These are phyloP conservation scores for Decapterus maruadsi DNA, from an alignment of 2,797 vertebrate genomes.

Conservation along the genomic window DNA sequence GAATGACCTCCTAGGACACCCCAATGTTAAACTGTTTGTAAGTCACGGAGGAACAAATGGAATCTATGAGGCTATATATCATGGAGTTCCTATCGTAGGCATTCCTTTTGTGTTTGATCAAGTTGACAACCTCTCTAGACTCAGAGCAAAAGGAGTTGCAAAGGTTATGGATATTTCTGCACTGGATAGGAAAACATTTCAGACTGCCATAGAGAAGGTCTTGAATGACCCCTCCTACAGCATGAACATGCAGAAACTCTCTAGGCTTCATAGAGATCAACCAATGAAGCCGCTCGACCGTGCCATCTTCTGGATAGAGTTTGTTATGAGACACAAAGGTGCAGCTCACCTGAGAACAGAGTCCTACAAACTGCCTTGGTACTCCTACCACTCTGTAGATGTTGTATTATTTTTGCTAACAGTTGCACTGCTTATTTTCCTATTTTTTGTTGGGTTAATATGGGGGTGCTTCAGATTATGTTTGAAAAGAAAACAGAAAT, in stretches of 20 bases:
- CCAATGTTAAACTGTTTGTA: slow-evolving; percentile 70
- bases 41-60: slow-evolving; percentile 81
- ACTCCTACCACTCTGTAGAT: slow-evolving; percentile 78
- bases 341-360: slow-evolving; percentile 76
- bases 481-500: slow-evolving; percentile 60
- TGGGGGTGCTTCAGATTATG: slow-evolving; percentile 51
- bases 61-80: slow-evolving; percentile 79
- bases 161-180: slow-evolving; percentile 54
- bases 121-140: slow-evolving; percentile 76
- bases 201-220: slow-evolving; percentile 67
- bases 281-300: slow-evolving; percentile 71
- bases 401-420: slow-evolving; percentile 34
- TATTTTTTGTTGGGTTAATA: neutral
- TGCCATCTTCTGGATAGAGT: slow-evolving; percentile 87
- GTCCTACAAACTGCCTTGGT: slow-evolving; percentile 81
- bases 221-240: slow-evolving; percentile 78
- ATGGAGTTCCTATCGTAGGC: slow-evolving; percentile 68
- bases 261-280: slow-evolving; percentile 76
- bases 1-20: slow-evolving; percentile 81
- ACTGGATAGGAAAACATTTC: slow-evolving; percentile 30
- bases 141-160: slow-evolving; percentile 68
- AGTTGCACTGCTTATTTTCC: neutral
- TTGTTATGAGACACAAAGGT: slow-evolving; percentile 76
- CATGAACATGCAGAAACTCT: slow-evolving; percentile 81
- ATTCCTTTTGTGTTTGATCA: slow-evolving; percentile 82